phyloP scores from a whole-genome alignment of 2,888 invertebrate genomes.

The Harpalus rubripes region DNA sequence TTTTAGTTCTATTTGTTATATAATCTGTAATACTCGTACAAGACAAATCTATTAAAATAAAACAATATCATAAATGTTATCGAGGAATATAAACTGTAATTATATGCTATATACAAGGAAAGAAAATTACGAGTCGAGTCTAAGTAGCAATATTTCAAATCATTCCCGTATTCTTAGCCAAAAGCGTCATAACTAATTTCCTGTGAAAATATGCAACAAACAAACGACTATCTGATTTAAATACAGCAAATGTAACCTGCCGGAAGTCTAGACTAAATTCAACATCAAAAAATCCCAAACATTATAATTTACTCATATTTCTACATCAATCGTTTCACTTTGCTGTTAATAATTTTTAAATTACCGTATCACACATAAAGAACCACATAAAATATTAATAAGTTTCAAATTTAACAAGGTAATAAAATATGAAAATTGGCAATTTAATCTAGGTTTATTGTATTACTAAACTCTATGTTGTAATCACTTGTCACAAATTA shows the following conservation, averaged over 20 bases:
- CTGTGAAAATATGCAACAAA: slow-evolving; percentile 40
- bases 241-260: slow-evolving; percentile 19
- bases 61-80: too few species aligned
- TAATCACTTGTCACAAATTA: neutral
- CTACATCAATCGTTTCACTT: slow-evolving; percentile 24
- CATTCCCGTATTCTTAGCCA: slow-evolving; percentile 8
- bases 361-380: neutral
- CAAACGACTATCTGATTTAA: slow-evolving; percentile 40
- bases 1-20: too few species aligned
- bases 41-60: too few species aligned
- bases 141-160: slow-evolving; percentile 1
- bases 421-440: slow-evolving; percentile 15
- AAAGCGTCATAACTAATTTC: slow-evolving; percentile 28
- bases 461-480: slow-evolving; percentile 3
- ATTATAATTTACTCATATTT: slow-evolving; percentile 31
- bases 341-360: slow-evolving; percentile 7
- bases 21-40: too few species aligned
- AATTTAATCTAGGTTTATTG: slow-evolving; percentile 14
- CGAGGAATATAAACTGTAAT: neutral
- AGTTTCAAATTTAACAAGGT: slow-evolving; percentile 9
- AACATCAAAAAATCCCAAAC: slow-evolving; percentile 23
- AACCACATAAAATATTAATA: slow-evolving; percentile 3
- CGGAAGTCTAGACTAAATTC: slow-evolving; percentile 22
- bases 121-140: neutral
- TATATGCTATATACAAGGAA: neutral